phyloP scores from a whole-genome alignment of 2,113 vertebrate genomes.

The Brachirus orientalis region DNA sequence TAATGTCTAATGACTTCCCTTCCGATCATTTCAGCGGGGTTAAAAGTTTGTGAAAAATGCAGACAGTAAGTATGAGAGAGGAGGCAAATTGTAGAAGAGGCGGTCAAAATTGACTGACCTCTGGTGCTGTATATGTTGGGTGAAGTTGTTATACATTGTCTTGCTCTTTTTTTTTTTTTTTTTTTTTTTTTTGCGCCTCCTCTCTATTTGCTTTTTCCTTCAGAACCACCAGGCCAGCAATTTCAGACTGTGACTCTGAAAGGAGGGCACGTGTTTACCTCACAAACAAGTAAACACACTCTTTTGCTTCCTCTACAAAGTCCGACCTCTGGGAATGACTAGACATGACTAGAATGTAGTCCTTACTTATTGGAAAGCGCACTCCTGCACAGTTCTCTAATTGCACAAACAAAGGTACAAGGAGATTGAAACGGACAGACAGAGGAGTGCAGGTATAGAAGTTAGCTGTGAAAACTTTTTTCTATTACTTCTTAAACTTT shows the following conservation, averaged over 20 bases:
- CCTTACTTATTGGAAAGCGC: constrained; percentile 56
- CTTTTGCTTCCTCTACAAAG: constrained; percentile 6
- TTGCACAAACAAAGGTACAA: constrained; percentile 51
- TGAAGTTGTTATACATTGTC: constrained; percentile 43
- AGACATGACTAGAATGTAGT: constrained; percentile 38
- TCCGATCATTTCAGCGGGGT: constrained; percentile 54
- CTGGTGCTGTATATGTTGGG: constrained; percentile 17
- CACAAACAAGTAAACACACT: constrained; percentile 35
- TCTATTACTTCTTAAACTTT: neutral
- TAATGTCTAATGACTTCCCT: constrained; percentile 48
- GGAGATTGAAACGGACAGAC: constrained; percentile 28
- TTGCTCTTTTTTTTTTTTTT: constrained; percentile 46
- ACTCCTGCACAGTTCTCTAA: constrained; percentile 59
- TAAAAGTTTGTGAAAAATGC: constrained; percentile 47
- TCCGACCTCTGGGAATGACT: constrained; percentile 52
- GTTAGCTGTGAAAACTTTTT: neutral
- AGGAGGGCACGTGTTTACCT: constrained; percentile 55
- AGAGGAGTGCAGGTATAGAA: neutral
- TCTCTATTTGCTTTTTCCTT: constrained; percentile 19
- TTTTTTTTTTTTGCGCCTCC: constrained; percentile 40
- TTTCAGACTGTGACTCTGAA: constrained; percentile 57
- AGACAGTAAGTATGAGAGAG: constrained; percentile 29
- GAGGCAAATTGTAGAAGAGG: constrained; percentile 20
- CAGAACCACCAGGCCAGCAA: constrained; percentile 64
- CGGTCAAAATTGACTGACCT: constrained; percentile 50